phyloP scores from a whole-genome alignment of 2,113 vertebrate species.

The Embiotoca jacksoni region DNA sequence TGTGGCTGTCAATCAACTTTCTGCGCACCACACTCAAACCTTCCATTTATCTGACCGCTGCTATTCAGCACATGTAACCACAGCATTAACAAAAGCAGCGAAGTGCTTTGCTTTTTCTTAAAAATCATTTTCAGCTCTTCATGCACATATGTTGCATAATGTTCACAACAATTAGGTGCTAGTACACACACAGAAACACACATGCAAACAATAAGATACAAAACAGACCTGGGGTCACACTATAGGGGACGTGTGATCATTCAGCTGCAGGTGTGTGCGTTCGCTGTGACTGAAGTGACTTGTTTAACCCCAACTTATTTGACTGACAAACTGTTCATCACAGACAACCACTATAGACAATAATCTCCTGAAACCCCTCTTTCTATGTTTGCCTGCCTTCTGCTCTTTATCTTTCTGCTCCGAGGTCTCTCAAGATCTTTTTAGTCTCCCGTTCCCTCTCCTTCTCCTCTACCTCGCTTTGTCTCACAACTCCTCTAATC shows the following conservation, averaged over 20 bases:
- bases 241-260: neutral
- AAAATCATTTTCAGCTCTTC: neutral
- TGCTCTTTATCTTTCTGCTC: slow-evolving; percentile 12
- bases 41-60: neutral
- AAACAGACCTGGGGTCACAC: neutral
- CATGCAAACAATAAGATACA: neutral
- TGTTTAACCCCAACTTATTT: slow-evolving; percentile 9
- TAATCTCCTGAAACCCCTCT: neutral
- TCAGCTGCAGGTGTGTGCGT: neutral
- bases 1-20: neutral
- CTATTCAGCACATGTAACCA: neutral
- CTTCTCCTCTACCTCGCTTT: neutral
- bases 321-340: slow-evolving; percentile 16
- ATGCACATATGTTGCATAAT: neutral
- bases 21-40: neutral
- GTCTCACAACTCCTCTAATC: slow-evolving; percentile 28
- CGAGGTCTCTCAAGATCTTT: slow-evolving; percentile 6
- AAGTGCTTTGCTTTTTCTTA: neutral
- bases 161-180: too few relatives aligned
- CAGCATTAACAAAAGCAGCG: neutral
- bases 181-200: neutral
- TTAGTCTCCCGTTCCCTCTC: neutral
- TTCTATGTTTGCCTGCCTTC: slow-evolving; percentile 2
- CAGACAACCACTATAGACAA: slow-evolving; percentile 20
- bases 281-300: too few relatives aligned